A percentile compares a stretch with the other conserved stretches of the same genome.
phyloP scores from a whole-genome alignment of 2,888 invertebrate genomes.

The Hirudinaria manillensis region DNA sequence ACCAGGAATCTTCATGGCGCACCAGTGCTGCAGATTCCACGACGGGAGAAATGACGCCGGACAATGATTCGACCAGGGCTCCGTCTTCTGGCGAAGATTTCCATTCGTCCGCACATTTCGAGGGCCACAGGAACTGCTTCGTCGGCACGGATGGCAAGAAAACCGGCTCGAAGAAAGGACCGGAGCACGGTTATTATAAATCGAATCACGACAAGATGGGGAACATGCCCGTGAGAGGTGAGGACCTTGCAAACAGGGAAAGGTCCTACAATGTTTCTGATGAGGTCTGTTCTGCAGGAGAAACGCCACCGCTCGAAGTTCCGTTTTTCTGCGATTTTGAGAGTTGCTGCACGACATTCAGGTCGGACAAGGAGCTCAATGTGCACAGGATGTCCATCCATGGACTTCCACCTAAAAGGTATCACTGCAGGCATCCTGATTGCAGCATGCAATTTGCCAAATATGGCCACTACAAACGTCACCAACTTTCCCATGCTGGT shows the following conservation, averaged over 20 bases:
- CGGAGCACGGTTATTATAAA: conserved; percentile 2
- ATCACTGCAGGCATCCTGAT: conserved; percentile 45
- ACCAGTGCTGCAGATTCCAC: conserved; percentile 31
- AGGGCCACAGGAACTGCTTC: conserved; percentile 17
- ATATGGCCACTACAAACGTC: conserved; percentile 50
- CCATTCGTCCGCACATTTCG: conserved; percentile 1
- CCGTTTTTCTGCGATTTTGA: conserved; percentile 33
- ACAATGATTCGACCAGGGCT: conserved; percentile 23
- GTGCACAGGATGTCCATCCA: conserved; percentile 31
- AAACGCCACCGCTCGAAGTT: conserved; percentile 19
- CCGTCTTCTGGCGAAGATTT: conserved; percentile 2
- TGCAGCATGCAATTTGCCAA: conserved; percentile 51
- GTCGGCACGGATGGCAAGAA: conserved; percentile 2
- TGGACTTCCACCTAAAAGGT: conserved; percentile 31
- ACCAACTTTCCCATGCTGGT: conserved; percentile 52
- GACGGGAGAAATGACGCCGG: conserved; percentile 30
- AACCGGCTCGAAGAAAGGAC: not conserved
- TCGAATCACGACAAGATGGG: conserved; percentile 1
- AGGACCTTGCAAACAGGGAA: conserved; percentile 6
- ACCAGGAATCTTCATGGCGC: conserved; percentile 14
- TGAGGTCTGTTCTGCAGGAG: not conserved
- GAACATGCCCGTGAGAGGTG: not conserved
- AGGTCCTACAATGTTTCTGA: conserved; percentile 4
- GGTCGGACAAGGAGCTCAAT: conserved; percentile 31
- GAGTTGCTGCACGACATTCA: conserved; percentile 32